These are phyloP conservation scores for Phrynosoma platyrhinos DNA, from an alignment of 2,113 vertebrate species.

Conservation along the genomic window DNA sequence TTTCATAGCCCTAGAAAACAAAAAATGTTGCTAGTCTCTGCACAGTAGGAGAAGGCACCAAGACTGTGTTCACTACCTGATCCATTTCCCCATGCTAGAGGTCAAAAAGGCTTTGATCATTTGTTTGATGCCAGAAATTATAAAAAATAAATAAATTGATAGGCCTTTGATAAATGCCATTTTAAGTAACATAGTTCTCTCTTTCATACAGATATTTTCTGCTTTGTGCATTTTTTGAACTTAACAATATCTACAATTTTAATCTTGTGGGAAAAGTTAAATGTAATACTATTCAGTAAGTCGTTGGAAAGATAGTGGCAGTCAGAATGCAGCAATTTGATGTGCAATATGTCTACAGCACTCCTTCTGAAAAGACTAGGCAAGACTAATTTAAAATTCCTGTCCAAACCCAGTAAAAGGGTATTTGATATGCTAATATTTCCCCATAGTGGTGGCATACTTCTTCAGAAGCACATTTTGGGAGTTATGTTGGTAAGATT, in stretches of 20 bases:
- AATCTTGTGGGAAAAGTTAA: background rate
- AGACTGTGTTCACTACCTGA: too few relatives aligned
- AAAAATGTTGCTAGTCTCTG: too few relatives aligned
- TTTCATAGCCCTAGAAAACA: too few relatives aligned
- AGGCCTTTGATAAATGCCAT: background rate
- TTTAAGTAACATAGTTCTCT: background rate
- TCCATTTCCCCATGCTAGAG: too few relatives aligned
- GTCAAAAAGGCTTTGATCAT: too few relatives aligned
- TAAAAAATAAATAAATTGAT: background rate
- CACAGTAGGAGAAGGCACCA: too few relatives aligned
- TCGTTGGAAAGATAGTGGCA: background rate
- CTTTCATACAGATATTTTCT: background rate
- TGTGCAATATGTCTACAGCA: background rate
- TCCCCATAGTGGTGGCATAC: background rate
- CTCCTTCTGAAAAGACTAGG: background rate
- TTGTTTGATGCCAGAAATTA: background rate
- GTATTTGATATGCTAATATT: constrained; percentile 12
- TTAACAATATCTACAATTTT: background rate
- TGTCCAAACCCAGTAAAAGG: background rate
- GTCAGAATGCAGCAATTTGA: background rate
- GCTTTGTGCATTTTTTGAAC: background rate
- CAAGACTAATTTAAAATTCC: background rate
- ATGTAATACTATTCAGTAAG: background rate
- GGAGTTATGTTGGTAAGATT: background rate
- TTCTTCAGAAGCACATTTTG: background rate